Evolutionary conservation across 1,140 invertebrate genomes (phyloP).

Genomic region (Saxidomus purpurata): DNA sequence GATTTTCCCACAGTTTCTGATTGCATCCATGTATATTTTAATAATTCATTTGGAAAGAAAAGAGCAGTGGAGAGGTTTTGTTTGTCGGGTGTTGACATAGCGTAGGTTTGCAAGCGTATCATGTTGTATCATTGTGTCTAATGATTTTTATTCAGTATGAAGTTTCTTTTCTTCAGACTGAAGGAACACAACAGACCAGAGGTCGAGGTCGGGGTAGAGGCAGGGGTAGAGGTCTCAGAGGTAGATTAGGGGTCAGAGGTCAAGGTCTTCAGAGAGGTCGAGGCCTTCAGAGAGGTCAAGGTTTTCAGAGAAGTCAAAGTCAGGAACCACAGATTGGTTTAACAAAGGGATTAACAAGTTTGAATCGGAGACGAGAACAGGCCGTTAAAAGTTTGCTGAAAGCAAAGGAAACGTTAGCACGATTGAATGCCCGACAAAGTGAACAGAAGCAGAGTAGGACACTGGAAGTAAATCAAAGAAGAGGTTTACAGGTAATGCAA

Average conservation of each 20-base stretch:
- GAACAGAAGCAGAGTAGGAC: conserved; percentile 33
- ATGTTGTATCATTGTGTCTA: too few relatives aligned
- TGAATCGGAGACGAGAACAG: conserved; percentile 20
- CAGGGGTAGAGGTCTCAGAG: neutral
- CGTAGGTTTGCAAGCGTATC: too few relatives aligned
- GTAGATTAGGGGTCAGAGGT: neutral
- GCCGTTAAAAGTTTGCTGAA: conserved; percentile 21
- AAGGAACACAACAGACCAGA: neutral
- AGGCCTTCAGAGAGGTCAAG: neutral
- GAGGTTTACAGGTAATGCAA: conserved; percentile 51
- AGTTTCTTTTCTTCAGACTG: neutral
- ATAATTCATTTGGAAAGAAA: too few relatives aligned
- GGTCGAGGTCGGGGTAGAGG: conserved; percentile 34
- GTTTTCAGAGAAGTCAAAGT: conserved; percentile 1
- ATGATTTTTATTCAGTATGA: too few relatives aligned
- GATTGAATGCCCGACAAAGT: conserved; percentile 6
- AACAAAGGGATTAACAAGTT: conserved; percentile 15
- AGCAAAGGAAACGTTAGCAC: conserved; percentile 40
- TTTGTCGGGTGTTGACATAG: too few relatives aligned
- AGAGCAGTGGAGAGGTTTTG: too few relatives aligned
- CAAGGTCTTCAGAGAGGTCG: neutral
- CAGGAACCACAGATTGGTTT: neutral
- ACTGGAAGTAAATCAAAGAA: conserved; percentile 34
- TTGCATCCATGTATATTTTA: too few relatives aligned
- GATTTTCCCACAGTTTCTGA: too few relatives aligned